A percentile compares a stretch with the other conserved stretches of the same genome.
Conservation (phyloP, 1,140 invertebrate species). For the Heterodera carotae region DNA sequence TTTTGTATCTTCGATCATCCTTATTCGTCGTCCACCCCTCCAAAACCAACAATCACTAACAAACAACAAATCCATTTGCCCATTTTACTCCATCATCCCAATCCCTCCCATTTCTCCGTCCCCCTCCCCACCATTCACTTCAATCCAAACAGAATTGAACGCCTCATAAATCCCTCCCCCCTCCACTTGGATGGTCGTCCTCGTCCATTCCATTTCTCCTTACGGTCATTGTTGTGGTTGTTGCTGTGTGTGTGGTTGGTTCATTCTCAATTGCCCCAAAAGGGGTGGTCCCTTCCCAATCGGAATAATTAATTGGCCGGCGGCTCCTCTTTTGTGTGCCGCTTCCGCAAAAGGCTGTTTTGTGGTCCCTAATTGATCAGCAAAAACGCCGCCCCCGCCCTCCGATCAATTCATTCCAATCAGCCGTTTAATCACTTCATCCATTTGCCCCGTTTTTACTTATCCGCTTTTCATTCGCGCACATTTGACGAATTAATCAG, state of each 20-base stretch:
- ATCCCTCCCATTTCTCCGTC: too few species aligned
- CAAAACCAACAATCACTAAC: neutral
- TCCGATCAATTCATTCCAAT: too few species aligned
- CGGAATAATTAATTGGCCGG: neutral
- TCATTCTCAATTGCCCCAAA: neutral
- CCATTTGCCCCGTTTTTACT: neutral
- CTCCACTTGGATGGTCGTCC: neutral
- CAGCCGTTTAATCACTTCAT: too few species aligned
- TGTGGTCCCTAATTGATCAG: too few species aligned
- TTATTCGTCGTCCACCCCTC: neutral
- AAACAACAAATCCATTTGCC: neutral
- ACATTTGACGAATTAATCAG: neutral
- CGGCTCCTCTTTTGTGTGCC: neutral
- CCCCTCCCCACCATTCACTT: neutral
- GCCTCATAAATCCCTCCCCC: neutral
- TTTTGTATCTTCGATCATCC: neutral
- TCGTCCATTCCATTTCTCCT: neutral
- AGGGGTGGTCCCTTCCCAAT: neutral
- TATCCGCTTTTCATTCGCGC: neutral
- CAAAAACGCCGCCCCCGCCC: too few species aligned
- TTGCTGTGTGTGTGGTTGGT: neutral
- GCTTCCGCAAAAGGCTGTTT: too few species aligned
- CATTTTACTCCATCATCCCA: neutral
- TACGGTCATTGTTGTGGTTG: neutral
- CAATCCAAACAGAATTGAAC: conserved; percentile 1